These are phyloP conservation scores for Hydrozoanthus tunicans DNA, from an alignment of 64 coral and sea anemone genomes.

Conservation along the genomic window DNA sequence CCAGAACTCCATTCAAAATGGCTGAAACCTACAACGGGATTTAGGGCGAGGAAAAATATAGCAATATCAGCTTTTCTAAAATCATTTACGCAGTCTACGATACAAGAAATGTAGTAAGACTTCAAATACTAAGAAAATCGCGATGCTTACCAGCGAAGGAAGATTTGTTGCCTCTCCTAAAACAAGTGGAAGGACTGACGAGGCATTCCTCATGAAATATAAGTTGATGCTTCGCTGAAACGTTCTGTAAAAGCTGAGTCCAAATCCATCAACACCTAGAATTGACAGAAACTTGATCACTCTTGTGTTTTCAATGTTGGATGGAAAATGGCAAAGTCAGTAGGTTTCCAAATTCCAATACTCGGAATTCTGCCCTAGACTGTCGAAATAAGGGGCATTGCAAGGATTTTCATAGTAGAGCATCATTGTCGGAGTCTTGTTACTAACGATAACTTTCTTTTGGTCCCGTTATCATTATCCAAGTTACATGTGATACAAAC, in stretches of 20 bases:
- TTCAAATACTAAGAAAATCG: background rate
- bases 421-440: no score
- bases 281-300: background rate
- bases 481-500: no score
- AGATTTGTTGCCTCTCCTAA: conserved; percentile 16
- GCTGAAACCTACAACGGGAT: conserved; percentile 30
- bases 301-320: background rate
- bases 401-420: no score
- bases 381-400: no score
- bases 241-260: conserved; percentile 36
- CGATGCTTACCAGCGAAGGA: background rate
- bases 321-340: background rate
- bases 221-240: conserved; percentile 34
- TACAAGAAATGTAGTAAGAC: background rate
- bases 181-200: conserved; percentile 16
- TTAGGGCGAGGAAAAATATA: no score
- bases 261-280: conserved; percentile 23
- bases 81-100: background rate
- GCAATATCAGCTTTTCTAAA: no score
- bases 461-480: no score
- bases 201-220: conserved; percentile 23
- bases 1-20: conserved; percentile 44
- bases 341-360: background rate
- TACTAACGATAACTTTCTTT: no score
- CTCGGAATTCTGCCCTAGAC: background rate